phyloP scores from a whole-genome alignment of 1,140 invertebrate species.

The Epicauta chinensis region DNA sequence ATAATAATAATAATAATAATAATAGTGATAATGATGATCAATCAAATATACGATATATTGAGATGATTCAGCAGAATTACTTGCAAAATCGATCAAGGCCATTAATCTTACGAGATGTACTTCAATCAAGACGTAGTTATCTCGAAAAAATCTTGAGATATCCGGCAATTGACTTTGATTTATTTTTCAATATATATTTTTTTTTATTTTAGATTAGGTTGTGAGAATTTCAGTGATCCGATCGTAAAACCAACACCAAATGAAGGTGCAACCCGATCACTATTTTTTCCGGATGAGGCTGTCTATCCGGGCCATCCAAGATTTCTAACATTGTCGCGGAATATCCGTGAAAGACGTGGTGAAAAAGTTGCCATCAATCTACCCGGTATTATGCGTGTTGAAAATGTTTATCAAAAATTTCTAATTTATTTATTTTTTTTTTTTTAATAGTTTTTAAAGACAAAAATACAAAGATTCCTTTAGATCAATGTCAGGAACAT shows the following conservation, averaged over 20 bases:
- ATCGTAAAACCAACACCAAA: constrained; percentile 60
- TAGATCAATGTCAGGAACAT: constrained; percentile 60
- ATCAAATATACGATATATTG: no score
- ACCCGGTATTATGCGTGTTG: constrained; percentile 63
- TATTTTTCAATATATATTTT: no score
- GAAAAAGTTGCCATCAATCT: constrained; percentile 96
- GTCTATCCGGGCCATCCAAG: constrained; percentile 92
- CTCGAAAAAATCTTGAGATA: no score
- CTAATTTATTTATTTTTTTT: not conserved
- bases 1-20: no score
- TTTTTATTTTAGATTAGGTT: constrained; percentile 65
- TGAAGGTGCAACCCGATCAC: constrained; percentile 70
- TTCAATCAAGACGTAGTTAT: no score
- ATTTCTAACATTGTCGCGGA: constrained; percentile 90
- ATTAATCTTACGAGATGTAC: no score
- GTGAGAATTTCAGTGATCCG: constrained; percentile 84
- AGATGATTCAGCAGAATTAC: no score
- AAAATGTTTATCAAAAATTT: not conserved
- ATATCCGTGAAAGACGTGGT: constrained; percentile 84
- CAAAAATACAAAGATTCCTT: constrained; percentile 72
- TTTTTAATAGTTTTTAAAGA: constrained; percentile 49
- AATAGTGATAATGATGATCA: no score
- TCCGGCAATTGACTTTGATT: no score
- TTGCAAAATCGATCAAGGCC: not conserved
- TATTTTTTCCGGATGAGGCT: constrained; percentile 94